These are phyloP conservation scores for Heliconius aoede DNA, from an alignment of 2,888 invertebrate species.

Conservation along the genomic window DNA sequence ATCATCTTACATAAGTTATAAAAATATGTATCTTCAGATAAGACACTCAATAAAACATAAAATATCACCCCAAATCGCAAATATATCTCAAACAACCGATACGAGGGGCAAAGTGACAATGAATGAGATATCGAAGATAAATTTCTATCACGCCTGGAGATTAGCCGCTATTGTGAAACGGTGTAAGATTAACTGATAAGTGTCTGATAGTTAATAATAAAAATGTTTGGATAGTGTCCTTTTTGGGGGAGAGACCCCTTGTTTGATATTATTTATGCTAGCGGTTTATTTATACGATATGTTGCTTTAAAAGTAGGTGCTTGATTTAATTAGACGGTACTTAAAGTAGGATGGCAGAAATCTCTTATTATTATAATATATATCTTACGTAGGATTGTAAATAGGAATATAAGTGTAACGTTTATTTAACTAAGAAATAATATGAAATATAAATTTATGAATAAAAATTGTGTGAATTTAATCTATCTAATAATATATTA, in stretches of 20 bases:
- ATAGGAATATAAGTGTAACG: too few relatives aligned
- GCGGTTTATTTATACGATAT: conserved; percentile 53
- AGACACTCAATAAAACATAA: conserved; percentile 15
- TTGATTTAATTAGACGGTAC: conserved; percentile 19
- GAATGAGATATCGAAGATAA: conserved; percentile 73
- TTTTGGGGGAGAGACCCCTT: conserved; percentile 57
- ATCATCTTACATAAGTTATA: neutral
- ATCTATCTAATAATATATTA: too few relatives aligned
- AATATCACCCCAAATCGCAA: conserved; percentile 56
- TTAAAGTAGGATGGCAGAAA: neutral
- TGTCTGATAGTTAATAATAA: conserved; percentile 80
- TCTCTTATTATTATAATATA: too few relatives aligned
- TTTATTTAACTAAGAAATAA: too few relatives aligned
- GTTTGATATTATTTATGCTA: conserved; percentile 64
- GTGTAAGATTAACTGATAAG: conserved; percentile 83
- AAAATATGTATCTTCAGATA: neutral
- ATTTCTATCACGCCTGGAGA: conserved; percentile 80
- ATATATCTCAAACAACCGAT: conserved; percentile 56
- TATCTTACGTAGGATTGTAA: too few relatives aligned
- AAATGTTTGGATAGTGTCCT: conserved; percentile 67
- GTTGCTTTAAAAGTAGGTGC: conserved; percentile 12
- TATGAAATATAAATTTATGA: too few relatives aligned
- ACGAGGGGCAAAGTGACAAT: conserved; percentile 68
- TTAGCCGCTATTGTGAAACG: conserved; percentile 76
- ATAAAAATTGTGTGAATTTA: too few relatives aligned